Evolutionary conservation across 2,113 vertebrate species (phyloP), one percentile per base, ranked within the genome.

Genomic region (Phylloscopus whistleri): DNA sequence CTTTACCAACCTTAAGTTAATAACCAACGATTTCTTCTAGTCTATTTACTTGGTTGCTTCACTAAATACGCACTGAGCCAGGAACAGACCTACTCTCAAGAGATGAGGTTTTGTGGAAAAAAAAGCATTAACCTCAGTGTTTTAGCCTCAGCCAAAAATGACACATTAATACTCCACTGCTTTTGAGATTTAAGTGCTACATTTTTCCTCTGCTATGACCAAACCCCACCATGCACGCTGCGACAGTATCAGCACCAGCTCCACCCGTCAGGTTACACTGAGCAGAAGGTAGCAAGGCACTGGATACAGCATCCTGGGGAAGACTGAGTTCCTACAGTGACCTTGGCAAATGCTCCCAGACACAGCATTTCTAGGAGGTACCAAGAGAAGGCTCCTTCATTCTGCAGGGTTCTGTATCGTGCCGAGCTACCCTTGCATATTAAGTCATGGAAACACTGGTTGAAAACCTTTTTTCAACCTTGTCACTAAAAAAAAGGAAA

Each of bases 291-390:
- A 82, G 31, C n/a, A 48, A 49, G 62, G 35, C 21, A 58, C 19
- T 17, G 3, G 3, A 89, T 35, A 37, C 9, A 27, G 21, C 21
- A 30, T 16, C 59, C 41, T 43, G 6, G 16, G 68, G 28, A 73
- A 68, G 51, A 48, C 0, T 0, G 0, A 7, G 23, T 35, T 81
- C 83, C 64, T 37, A n/a, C 9, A 51, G 56, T 0, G 1, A 55
- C 75, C 58, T 60, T 52, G 49, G 72, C 46, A 31, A 73, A 44
- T 0, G 33, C 52, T 58, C 68, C 28, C 28, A 37, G 23, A 30
- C 1, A 4, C 12, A 39, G 73, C 56, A 43, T 14, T 51, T 86
- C 59, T 24, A 63, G 33, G 39, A 43, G 20, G 24, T 7, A 59
- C 3, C n/a, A 44, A 21, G 49, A 33, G 16, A 79, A 77, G 51